Evolutionary conservation across 2,113 vertebrate species (phyloP).

Genomic region (Hemicordylus capensis): DNA sequence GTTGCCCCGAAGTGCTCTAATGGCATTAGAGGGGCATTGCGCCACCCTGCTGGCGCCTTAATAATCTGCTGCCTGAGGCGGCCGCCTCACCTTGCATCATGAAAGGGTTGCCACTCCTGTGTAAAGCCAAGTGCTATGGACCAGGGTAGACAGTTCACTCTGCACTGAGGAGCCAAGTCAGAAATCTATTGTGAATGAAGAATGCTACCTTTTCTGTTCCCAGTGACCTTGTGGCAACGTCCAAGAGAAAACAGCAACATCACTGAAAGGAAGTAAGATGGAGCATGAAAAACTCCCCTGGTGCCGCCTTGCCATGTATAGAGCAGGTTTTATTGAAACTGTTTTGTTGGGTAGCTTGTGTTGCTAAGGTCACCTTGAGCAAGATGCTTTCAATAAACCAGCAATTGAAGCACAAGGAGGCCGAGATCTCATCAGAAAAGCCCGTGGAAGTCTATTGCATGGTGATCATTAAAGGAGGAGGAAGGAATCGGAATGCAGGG

Average conservation of each 20-base stretch:
- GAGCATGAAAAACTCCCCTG: background rate
- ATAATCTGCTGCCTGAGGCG: no score
- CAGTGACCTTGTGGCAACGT: background rate
- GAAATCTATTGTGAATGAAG: background rate
- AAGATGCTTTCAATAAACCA: background rate
- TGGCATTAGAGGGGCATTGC: no score
- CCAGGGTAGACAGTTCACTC: no score
- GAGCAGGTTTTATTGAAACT: background rate
- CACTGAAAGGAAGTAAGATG: background rate
- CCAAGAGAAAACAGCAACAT: background rate
- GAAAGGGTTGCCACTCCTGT: no score
- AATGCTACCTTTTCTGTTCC: background rate
- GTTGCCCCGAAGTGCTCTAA: no score
- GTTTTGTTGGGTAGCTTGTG: background rate
- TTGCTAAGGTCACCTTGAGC: background rate
- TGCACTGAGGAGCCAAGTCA: background rate
- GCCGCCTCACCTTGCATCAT: no score
- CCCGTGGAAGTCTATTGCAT: slow-evolving; percentile 33
- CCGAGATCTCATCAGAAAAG: slow-evolving; percentile 44
- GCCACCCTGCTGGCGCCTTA: no score
- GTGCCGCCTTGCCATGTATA: background rate
- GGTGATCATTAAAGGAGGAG: slow-evolving; percentile 4
- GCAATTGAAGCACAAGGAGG: slow-evolving; percentile 16
- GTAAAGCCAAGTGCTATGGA: no score
- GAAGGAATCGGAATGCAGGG: background rate